Evolutionary conservation across 2,888 invertebrate genomes (phyloP).

Genomic region (Thysanoteuthis rhombus): DNA sequence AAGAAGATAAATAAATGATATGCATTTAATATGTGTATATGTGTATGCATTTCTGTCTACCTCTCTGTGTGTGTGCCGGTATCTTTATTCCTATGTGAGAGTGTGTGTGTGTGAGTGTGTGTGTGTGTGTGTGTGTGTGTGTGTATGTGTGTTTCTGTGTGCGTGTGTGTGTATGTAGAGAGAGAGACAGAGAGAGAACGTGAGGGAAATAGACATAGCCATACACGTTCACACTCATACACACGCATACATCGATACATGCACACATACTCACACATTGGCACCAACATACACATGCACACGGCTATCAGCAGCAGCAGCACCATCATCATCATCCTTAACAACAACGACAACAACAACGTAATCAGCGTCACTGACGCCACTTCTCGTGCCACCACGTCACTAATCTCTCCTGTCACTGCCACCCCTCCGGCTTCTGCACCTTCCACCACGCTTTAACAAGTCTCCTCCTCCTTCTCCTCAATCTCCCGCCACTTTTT

Average conservation of each 20-base stretch:
- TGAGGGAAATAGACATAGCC: neutral
- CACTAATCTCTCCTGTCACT: neutral
- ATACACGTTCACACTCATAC: neutral
- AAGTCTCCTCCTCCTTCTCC: neutral
- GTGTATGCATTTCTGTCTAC: no score
- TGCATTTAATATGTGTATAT: no score
- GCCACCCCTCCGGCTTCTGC: neutral
- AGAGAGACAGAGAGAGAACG: neutral
- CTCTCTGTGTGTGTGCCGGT: no score
- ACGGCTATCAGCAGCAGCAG: neutral
- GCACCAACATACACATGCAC: neutral
- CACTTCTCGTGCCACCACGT: neutral
- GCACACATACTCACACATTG: neutral
- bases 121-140: no score
- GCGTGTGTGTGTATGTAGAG: neutral
- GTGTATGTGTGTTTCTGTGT: no score
- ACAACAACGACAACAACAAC: neutral
- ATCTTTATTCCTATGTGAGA: no score
- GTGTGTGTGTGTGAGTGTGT: no score
- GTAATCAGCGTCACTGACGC: neutral
- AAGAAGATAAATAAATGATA: no score
- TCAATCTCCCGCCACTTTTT: neutral
- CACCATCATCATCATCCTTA: neutral
- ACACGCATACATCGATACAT: neutral
- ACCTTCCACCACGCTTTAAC: neutral